Evolutionary conservation across 2,888 invertebrate species (phyloP).

Genomic region (Malthinus flaveolus): DNA sequence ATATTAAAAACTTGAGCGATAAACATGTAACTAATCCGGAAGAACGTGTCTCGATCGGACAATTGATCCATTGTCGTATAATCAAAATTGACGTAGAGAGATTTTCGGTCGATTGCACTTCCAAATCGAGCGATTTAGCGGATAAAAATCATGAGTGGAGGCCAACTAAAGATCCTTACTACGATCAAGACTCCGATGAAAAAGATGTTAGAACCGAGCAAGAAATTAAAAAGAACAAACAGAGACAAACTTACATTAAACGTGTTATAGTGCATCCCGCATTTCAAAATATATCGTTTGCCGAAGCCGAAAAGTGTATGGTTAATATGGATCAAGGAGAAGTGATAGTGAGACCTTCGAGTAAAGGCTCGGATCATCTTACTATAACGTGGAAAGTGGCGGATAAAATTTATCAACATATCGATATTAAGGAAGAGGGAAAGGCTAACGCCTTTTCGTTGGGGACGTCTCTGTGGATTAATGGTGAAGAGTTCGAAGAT

Average conservation of each 20-base stretch:
- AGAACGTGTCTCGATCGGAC: conserved; percentile 83
- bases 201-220: conserved; percentile 77
- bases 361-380: conserved; percentile 93
- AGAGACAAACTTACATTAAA: conserved; percentile 86
- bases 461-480: conserved; percentile 86
- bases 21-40: conserved; percentile 91
- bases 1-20: conserved; percentile 91
- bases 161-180: conserved; percentile 85
- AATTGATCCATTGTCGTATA: conserved; percentile 85
- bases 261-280: conserved; percentile 97
- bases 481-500: conserved; percentile 94
- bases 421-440: conserved; percentile 93
- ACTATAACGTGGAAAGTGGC: conserved; percentile 99
- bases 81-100: conserved; percentile 95
- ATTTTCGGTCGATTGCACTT: conserved; percentile 92
- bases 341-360: conserved; percentile 93
- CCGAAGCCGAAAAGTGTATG: conserved; percentile 91
- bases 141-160: conserved; percentile 92
- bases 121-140: conserved; percentile 87
- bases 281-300: conserved; percentile 94
- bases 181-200: conserved; percentile 85
- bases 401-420: conserved; percentile 92
- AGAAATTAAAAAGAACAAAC: conserved; percentile 81
- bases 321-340: conserved; percentile 94
- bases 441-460: conserved; percentile 96